A percentile compares a stretch with the other conserved stretches of the same genome.
Evolutionary conservation across 1,140 invertebrate genomes (phyloP).

Genomic region (Sitodiplosis mosellana): DNA sequence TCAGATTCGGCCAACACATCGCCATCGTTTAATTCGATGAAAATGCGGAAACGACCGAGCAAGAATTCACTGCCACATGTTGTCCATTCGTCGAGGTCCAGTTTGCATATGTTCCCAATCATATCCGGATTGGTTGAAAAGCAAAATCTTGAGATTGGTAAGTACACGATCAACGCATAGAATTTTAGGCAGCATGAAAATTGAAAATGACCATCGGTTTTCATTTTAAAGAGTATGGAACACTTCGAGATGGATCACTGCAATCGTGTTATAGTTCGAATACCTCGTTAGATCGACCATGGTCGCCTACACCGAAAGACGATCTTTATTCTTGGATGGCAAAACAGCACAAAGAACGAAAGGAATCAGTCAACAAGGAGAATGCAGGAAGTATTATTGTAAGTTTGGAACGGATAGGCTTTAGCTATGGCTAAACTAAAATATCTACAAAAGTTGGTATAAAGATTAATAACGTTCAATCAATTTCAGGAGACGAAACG

Average conservation of each 20-base stretch:
- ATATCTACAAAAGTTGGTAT: no score
- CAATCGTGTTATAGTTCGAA: conserved; percentile 28
- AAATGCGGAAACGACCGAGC: background rate
- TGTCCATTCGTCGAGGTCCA: conserved; percentile 19
- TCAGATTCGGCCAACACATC: no score
- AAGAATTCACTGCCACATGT: background rate
- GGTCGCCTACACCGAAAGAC: conserved; percentile 37
- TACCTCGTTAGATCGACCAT: conserved; percentile 30
- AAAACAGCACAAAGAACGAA: conserved; percentile 58
- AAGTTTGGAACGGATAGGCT: conserved; percentile 7
- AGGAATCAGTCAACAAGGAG: conserved; percentile 24
- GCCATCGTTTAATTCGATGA: no score
- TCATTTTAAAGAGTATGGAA: conserved; percentile 40
- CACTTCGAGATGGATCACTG: conserved; percentile 46
- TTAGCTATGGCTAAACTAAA: background rate
- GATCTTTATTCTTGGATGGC: conserved; percentile 92
- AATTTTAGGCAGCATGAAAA: background rate
- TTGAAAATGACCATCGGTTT: background rate
- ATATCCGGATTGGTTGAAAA: conserved; percentile 24
- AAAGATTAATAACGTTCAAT: no score
- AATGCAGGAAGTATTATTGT: conserved; percentile 10
- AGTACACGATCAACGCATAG: background rate
- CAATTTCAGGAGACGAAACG: conserved; percentile 10
- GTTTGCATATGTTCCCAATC: conserved; percentile 25
- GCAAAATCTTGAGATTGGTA: conserved; percentile 21